phyloP scores from a whole-genome alignment of 2,888 invertebrate genomes.

The Harpalus rufipes region DNA sequence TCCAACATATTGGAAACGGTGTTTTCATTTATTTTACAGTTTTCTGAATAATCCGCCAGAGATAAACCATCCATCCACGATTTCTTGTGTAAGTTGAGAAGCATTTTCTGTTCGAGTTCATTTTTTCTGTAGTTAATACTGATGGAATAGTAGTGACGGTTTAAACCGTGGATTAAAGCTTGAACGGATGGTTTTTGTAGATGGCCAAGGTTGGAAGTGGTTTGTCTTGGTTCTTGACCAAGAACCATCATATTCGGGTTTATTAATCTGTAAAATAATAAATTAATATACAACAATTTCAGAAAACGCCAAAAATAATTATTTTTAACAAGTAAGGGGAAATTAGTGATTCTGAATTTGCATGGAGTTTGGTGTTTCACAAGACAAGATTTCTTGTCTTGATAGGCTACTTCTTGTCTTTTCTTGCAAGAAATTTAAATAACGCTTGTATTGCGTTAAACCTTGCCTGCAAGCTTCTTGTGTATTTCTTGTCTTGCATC shows the following conservation, averaged over 20 bases:
- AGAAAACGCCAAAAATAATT: no score
- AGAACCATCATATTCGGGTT: constrained; percentile 99
- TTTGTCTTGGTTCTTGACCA: constrained; percentile 98
- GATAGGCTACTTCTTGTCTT: no score
- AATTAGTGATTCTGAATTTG: no score
- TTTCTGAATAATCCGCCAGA: constrained; percentile 93
- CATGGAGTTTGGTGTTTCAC: no score
- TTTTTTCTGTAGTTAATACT: constrained; percentile 99
- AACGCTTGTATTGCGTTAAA: no score
- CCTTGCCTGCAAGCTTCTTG: no score
- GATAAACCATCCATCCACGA: constrained; percentile 98
- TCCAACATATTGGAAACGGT: constrained; percentile 98
- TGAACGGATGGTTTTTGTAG: constrained; percentile 99
- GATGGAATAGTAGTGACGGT: constrained; percentile 99
- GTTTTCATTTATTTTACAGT: constrained; percentile 94
- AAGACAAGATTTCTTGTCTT: no score
- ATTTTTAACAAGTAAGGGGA: no score
- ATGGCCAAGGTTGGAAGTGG: constrained; percentile 99
- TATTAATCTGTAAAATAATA: constrained; percentile 84
- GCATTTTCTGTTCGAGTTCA: constrained; percentile 99
- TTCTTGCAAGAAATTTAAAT: no score
- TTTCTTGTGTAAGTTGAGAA: constrained; percentile 98
- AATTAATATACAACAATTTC: no score
- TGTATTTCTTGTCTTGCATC: no score
- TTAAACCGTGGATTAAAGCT: constrained; percentile 98